Percentiles rank a stretch among this genome's conserved stretches.
Conservation (phyloP, 2,797 vertebrate species). For the Acanthurus leucopareius region DNA sequence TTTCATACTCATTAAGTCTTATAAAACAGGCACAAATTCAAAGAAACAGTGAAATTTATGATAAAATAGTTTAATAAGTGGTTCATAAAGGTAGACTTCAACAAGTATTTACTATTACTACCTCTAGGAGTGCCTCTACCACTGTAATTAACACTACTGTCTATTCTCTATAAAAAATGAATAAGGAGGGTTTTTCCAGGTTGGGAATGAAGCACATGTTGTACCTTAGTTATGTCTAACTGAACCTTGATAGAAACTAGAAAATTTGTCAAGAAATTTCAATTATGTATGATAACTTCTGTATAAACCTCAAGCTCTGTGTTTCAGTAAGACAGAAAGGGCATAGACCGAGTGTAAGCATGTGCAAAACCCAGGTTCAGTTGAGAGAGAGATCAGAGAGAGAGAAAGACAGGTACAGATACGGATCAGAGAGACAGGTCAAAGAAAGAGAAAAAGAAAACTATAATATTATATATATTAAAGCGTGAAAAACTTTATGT, state of each 20-base stretch:
- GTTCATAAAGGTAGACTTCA: slow-evolving; percentile 3
- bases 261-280: too few relatives aligned
- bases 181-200: neutral
- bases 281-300: too few relatives aligned
- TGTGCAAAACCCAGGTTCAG: too few relatives aligned
- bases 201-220: neutral
- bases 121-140: neutral
- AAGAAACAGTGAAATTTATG: slow-evolving; percentile 19
- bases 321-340: too few relatives aligned
- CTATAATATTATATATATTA: too few relatives aligned
- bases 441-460: too few relatives aligned
- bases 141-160: neutral
- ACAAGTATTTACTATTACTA: neutral
- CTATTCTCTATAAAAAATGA: neutral
- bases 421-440: too few relatives aligned
- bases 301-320: too few relatives aligned
- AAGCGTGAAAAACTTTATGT: too few relatives aligned
- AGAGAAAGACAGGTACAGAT: too few relatives aligned
- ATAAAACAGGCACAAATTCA: slow-evolving; percentile 38
- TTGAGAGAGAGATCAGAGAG: too few relatives aligned
- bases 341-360: too few relatives aligned
- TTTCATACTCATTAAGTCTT: slow-evolving; percentile 48
- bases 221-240: slow-evolving; percentile 11
- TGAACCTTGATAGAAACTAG: neutral
- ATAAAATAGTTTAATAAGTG: slow-evolving; percentile 10